Evolutionary conservation across 2,797 vertebrate species (phyloP).

Genomic region (Paratrypauchen microcephalus): DNA sequence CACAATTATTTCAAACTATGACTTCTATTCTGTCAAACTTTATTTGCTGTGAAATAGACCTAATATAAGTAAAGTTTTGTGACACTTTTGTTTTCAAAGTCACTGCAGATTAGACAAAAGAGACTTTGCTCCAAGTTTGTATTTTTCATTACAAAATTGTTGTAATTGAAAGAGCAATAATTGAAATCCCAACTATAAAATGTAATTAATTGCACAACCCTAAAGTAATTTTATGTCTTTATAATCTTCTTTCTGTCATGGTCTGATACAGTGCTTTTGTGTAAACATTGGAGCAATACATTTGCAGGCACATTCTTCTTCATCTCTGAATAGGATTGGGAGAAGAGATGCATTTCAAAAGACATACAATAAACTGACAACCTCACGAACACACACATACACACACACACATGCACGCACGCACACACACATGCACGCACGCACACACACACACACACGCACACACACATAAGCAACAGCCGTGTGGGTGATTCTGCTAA

Average conservation of each 20-base stretch:
- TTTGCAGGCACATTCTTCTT: slow-evolving; percentile 43
- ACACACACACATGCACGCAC: slow-evolving; percentile 15
- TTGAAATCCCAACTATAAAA: no score
- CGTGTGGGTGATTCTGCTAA: slow-evolving; percentile 27
- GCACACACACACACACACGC: slow-evolving; percentile 7
- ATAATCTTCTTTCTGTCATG: slow-evolving; percentile 32
- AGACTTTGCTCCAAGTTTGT: no score
- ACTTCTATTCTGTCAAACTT: no score
- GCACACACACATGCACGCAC: not conserved
- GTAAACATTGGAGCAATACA: slow-evolving; percentile 64
- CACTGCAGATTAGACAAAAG: no score
- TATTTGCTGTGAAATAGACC: no score
- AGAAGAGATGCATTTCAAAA: slow-evolving; percentile 34
- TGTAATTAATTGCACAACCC: no score
- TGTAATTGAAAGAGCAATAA: no score
- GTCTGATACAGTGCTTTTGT: slow-evolving; percentile 56
- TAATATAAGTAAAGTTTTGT: no score
- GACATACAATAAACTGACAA: slow-evolving; percentile 11
- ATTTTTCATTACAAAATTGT: no score
- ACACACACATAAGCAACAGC: slow-evolving; percentile 8
- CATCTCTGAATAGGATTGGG: slow-evolving; percentile 41
- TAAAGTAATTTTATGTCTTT: not conserved
- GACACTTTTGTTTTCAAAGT: no score
- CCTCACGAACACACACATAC: slow-evolving; percentile 6
- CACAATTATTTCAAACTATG: no score